Conservation (phyloP, 2,888 invertebrate species). For the Polyommatus iphigenia region DNA sequence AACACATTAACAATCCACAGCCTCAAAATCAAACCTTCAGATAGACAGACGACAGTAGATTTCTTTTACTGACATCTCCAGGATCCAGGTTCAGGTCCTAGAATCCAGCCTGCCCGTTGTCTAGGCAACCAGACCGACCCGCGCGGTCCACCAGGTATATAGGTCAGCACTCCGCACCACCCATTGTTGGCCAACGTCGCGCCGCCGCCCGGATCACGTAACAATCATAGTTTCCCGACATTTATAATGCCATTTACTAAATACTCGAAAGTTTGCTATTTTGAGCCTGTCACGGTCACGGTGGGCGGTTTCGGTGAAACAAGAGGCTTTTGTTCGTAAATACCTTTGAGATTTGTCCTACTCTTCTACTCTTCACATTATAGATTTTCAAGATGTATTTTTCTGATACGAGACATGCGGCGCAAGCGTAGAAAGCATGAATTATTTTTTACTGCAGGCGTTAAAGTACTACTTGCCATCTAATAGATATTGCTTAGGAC, state of each 20-base stretch:
- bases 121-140: background rate
- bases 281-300: background rate
- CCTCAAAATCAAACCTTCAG: too few species aligned
- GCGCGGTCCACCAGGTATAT: conserved; percentile 28
- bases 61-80: background rate
- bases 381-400: background rate
- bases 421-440: conserved; percentile 8
- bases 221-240: conserved; percentile 27
- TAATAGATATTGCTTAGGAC: background rate
- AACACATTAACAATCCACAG: too few species aligned
- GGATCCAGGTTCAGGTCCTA: background rate
- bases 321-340: background rate
- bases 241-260: conserved; percentile 25
- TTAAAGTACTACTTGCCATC: background rate
- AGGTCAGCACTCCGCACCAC: conserved; percentile 9
- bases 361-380: background rate
- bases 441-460: background rate
- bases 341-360: background rate
- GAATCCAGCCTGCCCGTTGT: background rate
- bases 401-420: background rate
- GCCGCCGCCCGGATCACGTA: conserved; percentile 17
- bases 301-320: background rate
- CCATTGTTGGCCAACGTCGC: conserved; percentile 23
- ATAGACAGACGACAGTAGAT: too few species aligned
- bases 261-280: conserved; percentile 15